Conservation (phyloP, 2,888 invertebrate species). For the Scelioninae gen. 2 region DNA sequence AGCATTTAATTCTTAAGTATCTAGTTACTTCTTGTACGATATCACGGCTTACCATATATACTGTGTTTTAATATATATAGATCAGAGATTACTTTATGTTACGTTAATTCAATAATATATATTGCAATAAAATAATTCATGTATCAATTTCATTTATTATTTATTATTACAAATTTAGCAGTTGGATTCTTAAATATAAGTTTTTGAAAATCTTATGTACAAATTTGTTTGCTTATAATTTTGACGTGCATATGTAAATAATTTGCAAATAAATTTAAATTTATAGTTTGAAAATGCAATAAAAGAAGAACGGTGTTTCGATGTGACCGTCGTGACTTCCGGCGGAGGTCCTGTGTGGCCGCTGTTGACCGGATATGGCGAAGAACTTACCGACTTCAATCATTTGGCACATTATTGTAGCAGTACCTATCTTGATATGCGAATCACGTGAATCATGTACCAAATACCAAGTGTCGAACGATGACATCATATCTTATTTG, state of each 20-base stretch:
- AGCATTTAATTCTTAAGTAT: too few relatives aligned
- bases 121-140: too few relatives aligned
- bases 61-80: too few relatives aligned
- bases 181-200: too few relatives aligned
- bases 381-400: slow-evolving; percentile 67
- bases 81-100: too few relatives aligned
- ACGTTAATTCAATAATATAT: too few relatives aligned
- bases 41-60: too few relatives aligned
- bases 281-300: slow-evolving; percentile 5
- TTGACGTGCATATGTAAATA: not conserved
- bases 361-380: slow-evolving; percentile 69
- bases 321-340: slow-evolving; percentile 67
- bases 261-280: slow-evolving; percentile 4
- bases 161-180: too few relatives aligned
- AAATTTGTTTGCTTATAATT: too few relatives aligned
- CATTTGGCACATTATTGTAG: slow-evolving; percentile 56
- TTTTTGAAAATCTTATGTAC: too few relatives aligned
- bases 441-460: slow-evolving; percentile 70
- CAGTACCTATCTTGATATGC: slow-evolving; percentile 64
- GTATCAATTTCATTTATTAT: too few relatives aligned
- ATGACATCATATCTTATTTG: slow-evolving; percentile 66
- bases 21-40: too few relatives aligned
- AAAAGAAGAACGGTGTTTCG: slow-evolving; percentile 36
- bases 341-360: slow-evolving; percentile 59
- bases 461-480: slow-evolving; percentile 68